These are phyloP conservation scores for Tenthredo livida DNA, from an alignment of 2,888 invertebrate species.

Conservation along the genomic window DNA sequence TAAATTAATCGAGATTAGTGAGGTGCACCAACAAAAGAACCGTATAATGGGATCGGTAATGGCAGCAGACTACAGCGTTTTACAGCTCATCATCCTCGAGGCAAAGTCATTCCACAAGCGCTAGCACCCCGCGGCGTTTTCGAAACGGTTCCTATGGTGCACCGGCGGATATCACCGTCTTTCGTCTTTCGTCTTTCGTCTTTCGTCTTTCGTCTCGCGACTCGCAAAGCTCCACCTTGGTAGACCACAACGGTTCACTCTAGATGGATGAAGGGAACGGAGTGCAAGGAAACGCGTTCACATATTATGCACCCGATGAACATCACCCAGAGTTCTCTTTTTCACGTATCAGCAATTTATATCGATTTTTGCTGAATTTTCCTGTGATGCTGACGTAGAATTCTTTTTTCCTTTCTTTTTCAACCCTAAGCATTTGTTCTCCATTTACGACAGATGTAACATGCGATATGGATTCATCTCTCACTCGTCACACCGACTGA, in stretches of 20 bases:
- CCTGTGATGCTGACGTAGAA: background rate
- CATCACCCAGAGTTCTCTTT: background rate
- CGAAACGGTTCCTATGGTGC: conserved; percentile 48
- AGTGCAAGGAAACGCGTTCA: background rate
- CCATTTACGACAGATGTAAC: background rate
- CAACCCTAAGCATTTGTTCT: background rate
- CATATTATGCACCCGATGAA: conserved; percentile 10
- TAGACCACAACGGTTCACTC: conserved; percentile 12
- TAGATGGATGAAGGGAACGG: background rate
- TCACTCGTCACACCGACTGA: background rate
- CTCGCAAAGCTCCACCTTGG: conserved; percentile 29
- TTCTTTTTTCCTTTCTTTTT: background rate
- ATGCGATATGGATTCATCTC: background rate
- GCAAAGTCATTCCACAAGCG: conserved; percentile 50
- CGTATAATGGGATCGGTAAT: conserved; percentile 54
- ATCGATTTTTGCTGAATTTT: background rate
- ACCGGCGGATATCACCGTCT: conserved; percentile 36
- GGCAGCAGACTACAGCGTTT: conserved; percentile 50
- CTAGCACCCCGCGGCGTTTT: conserved; percentile 53
- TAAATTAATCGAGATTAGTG: conserved; percentile 66
- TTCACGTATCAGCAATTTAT: background rate
- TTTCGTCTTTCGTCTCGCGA: conserved; percentile 4
- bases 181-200: conserved; percentile 1
- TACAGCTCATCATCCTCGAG: conserved; percentile 55
- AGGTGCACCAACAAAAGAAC: conserved; percentile 55